These are phyloP conservation scores for Epirrita christyi DNA, from an alignment of 2,888 invertebrate genomes.

Conservation along the genomic window DNA sequence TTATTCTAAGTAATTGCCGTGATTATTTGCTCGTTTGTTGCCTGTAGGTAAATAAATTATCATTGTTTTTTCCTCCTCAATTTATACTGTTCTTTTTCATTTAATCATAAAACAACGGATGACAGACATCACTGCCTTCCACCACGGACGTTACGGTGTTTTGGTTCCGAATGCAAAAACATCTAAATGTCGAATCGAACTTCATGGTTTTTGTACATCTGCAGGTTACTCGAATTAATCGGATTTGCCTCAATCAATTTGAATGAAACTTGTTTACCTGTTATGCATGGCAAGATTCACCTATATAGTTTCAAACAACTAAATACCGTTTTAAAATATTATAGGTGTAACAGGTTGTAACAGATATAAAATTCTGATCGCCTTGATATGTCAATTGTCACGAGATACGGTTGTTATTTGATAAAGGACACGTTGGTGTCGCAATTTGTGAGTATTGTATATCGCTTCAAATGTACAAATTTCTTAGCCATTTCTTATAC, in stretches of 20 bases:
- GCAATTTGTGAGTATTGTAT: conserved; percentile 35
- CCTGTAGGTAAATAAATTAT: conserved; percentile 5
- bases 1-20: conserved; percentile 10
- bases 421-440: conserved; percentile 48
- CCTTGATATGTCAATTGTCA: conserved; percentile 55
- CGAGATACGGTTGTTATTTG: conserved; percentile 50
- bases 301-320: conserved; percentile 17
- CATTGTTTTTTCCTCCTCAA: conserved; percentile 20
- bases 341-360: conserved; percentile 38
- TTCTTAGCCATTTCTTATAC: too few relatives aligned
- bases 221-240: conserved; percentile 31
- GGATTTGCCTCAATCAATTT: conserved; percentile 33
- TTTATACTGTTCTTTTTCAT: conserved; percentile 35
- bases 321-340: conserved; percentile 20
- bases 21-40: conserved; percentile 22
- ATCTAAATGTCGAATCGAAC: conserved; percentile 36
- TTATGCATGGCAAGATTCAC: conserved; percentile 27
- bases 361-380: conserved; percentile 44
- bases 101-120: conserved; percentile 46
- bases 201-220: conserved; percentile 34
- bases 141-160: conserved; percentile 54
- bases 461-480: conserved; percentile 27
- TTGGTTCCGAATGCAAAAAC: conserved; percentile 53
- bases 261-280: conserved; percentile 27
- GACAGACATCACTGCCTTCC: conserved; percentile 33